Base-by-base conservation (phyloP, 1,140 invertebrate genomes). In the Neotoxoptera formosana region DNA sequence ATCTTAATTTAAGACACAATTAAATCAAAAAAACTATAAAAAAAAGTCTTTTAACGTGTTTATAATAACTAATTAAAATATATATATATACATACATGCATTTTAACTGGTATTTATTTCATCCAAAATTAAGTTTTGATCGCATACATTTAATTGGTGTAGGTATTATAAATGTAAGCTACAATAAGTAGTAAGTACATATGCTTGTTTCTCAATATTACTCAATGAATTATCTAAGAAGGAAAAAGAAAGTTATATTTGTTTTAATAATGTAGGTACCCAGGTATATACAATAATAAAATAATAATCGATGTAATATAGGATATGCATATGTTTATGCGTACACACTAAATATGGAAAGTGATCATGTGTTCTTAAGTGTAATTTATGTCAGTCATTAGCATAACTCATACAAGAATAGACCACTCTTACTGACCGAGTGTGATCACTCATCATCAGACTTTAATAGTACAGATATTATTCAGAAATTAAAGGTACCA, bases 221-320 rank as follows among this genome's bases (percentile, higher is more conserved):
- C 45, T 90, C 30, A 67, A 90, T 20, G 23, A 67, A 36, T 90
- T 90, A 67, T 20, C 36, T 90, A 90, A 90, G 88, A 90, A 41
- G 3, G 41, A 34, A 90, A 90, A 60, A 60, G 89, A 90, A 90
- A 90, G 89, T 90, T 20, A 36, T 67, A 30, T 90, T 90, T 90
- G 89, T 90, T 90, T 90, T 90, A n/a, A 45, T 90, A 90, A 90
- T 45, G 56, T 45, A 41, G 41, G 4, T 41, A 14, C 6, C 14
- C 41, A 30, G 20, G 30, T 23, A 14, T 30, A 30, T 47, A 47
- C 51, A 89, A 25, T 45, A 67, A 60, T 90, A 90, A 60, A 67
- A 90, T 89, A 88, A 88, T 48, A 89, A 88, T 89, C 14, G 88
- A 56, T 56, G 88, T 89, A 89, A 89, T 56, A 53, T n/a, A 17